Conservation (phyloP, 2,797 vertebrate species). For the Percopsis omiscomaycus region DNA sequence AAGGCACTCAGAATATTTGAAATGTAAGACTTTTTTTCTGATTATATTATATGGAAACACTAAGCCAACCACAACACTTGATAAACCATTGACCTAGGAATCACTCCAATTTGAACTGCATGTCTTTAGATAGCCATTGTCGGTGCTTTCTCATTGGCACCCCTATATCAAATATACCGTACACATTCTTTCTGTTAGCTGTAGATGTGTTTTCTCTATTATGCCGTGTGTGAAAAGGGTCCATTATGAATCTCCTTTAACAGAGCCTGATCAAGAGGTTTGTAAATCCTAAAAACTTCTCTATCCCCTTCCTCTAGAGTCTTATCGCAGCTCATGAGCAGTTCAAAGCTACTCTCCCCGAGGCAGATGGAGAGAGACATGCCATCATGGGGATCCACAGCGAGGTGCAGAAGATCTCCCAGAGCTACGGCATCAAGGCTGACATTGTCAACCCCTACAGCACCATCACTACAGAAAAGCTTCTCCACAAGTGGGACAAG, state of each 20-base stretch:
- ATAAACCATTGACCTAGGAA: no score
- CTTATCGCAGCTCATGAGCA: conserved; percentile 95
- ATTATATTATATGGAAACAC: no score
- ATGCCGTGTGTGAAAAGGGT: no score
- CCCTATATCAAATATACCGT: no score
- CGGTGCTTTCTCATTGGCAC: no score
- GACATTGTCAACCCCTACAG: conserved; percentile 90
- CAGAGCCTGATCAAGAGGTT: conserved; percentile 14
- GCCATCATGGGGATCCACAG: conserved; percentile 95
- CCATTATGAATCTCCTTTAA: conserved; percentile 7
- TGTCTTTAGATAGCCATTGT: no score
- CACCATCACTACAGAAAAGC: conserved; percentile 87
- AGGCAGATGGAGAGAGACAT: conserved; percentile 93
- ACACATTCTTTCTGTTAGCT: no score
- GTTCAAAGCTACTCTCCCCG: conserved; percentile 95
- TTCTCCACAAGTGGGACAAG: conserved; percentile 96
- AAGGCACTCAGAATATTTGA: no score
- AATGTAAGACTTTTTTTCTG: no score
- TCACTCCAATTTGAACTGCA: no score
- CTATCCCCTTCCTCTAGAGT: conserved; percentile 74
- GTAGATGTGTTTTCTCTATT: no score
- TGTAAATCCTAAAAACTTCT: neutral
- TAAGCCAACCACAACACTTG: no score
- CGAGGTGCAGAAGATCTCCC: conserved; percentile 95
- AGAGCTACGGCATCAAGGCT: conserved; percentile 91